These are phyloP conservation scores for Epinephelus coioides DNA, from an alignment of 2,797 vertebrate genomes.

Conservation along the genomic window DNA sequence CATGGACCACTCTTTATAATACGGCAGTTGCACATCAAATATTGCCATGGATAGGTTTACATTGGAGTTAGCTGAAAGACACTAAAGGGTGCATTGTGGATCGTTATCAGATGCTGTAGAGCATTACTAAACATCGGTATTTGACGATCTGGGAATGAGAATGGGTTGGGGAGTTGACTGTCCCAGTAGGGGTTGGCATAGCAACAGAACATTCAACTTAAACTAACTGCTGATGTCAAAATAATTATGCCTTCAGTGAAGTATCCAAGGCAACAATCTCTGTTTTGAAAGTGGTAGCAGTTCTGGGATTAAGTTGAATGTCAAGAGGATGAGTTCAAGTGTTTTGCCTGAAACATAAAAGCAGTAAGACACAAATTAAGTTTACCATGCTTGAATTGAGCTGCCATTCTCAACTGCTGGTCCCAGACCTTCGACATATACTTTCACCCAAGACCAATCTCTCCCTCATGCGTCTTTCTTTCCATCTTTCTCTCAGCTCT, in stretches of 20 bases:
- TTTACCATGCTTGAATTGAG: slow-evolving; percentile 2
- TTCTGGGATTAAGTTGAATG: slow-evolving; percentile 6
- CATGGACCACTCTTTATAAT: no score
- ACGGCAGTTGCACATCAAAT: no score
- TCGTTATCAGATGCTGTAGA: no score
- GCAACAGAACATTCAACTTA: not conserved
- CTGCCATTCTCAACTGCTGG: slow-evolving; percentile 9
- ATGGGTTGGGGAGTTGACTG: no score
- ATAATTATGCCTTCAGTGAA: not conserved
- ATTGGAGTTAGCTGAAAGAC: no score
- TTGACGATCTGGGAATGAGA: no score
- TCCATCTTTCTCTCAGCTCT: slow-evolving; percentile 26
- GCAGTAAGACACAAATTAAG: slow-evolving; percentile 18
- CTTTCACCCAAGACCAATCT: slow-evolving; percentile 33
- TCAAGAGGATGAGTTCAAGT: not conserved
- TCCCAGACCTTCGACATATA: slow-evolving; percentile 20
- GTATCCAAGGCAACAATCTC: slow-evolving; percentile 11
- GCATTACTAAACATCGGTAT: no score
- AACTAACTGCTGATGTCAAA: slow-evolving; percentile 2
- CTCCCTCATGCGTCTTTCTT: slow-evolving; percentile 39
- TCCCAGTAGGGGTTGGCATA: not conserved
- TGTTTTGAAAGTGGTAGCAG: slow-evolving; percentile 9
- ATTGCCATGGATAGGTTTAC: no score
- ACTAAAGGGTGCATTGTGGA: no score
- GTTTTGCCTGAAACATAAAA: slow-evolving; percentile 21